Evolutionary conservation across 2,797 vertebrate species (phyloP).

Genomic region (Neosilurus hyrtlii): DNA sequence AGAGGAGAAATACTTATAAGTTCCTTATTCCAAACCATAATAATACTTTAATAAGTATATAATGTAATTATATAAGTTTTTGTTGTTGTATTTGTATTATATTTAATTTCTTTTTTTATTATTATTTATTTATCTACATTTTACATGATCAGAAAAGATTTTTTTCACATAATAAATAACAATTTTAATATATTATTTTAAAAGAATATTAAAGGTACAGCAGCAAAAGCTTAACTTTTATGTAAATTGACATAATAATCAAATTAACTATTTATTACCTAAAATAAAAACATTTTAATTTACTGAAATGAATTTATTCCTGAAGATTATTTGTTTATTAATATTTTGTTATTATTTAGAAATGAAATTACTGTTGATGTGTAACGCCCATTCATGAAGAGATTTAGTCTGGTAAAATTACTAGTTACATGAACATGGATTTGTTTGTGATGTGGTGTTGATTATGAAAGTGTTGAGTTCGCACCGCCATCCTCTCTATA

Average conservation of each 20-base stretch:
- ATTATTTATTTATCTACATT: neutral
- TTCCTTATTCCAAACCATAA: neutral
- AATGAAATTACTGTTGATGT: neutral
- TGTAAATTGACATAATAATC: neutral
- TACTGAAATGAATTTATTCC: too few species aligned
- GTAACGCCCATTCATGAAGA: neutral
- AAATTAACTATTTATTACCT: too few species aligned
- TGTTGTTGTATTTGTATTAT: too few species aligned
- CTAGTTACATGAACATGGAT: neutral
- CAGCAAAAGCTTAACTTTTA: neutral
- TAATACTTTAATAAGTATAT: neutral
- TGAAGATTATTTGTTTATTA: neutral
- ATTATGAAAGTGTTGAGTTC: neutral
- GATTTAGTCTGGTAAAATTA: neutral
- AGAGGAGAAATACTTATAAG: neutral
- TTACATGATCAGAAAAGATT: neutral
- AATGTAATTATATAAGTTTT: too few species aligned
- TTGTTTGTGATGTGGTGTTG: neutral
- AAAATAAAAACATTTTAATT: too few species aligned
- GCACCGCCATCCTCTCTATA: neutral
- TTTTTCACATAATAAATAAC: neutral
- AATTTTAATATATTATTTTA: neutral
- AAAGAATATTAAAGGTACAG: neutral
- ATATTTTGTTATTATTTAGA: neutral
- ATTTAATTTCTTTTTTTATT: neutral